phyloP scores from a whole-genome alignment of 2,797 vertebrate species.

The Myotis planiceps region DNA sequence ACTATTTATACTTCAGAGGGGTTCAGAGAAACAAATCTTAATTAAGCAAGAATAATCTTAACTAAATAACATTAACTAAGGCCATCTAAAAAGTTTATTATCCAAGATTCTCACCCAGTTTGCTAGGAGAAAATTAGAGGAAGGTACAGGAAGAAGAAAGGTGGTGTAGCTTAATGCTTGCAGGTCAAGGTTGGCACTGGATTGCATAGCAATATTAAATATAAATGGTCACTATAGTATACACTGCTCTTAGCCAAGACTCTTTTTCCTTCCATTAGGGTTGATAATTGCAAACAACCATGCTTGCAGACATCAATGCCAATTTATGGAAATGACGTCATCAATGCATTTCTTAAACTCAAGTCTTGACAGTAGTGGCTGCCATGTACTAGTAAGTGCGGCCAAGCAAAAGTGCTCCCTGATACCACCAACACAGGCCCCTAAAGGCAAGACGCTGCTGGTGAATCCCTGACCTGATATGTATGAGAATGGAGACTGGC shows the following conservation, averaged over 20 bases:
- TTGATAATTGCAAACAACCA: background rate
- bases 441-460: background rate
- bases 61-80: background rate
- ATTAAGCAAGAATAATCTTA: background rate
- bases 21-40: slow-evolving; percentile 32
- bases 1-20: background rate
- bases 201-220: background rate
- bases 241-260: background rate
- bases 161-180: background rate
- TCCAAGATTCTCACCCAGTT: slow-evolving; percentile 28
- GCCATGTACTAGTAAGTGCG: background rate
- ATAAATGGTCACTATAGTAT: background rate
- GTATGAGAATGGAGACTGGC: background rate
- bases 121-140: background rate
- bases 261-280: background rate
- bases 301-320: background rate
- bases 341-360: background rate
- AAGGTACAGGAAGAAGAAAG: background rate
- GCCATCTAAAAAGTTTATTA: background rate
- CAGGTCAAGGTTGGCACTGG: background rate
- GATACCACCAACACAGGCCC: background rate
- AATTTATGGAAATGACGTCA: background rate
- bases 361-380: background rate
- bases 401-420: background rate
- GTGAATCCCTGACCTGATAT: background rate